Evolutionary conservation across 1,140 invertebrate genomes (phyloP).

Genomic region (Formica selysi): DNA sequence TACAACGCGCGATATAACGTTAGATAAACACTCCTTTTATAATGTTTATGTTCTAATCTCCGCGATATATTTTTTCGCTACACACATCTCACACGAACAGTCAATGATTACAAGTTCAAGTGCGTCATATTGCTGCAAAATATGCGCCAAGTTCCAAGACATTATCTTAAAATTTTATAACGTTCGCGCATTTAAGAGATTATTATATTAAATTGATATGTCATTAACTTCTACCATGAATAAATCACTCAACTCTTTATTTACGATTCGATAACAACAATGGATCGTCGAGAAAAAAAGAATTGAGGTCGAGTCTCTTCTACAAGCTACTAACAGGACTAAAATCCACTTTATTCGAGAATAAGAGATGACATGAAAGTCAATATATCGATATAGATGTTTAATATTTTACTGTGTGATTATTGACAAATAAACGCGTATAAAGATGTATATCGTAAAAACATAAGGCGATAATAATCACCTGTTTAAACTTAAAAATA

Average conservation of each 20-base stretch:
- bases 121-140: not conserved
- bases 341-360: not conserved
- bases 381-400: not conserved
- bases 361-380: not conserved
- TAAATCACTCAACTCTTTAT: constrained; percentile 4
- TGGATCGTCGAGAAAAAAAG: not conserved
- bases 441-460: no score
- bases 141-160: not conserved
- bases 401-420: not conserved
- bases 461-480: not conserved
- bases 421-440: not conserved
- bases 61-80: not conserved
- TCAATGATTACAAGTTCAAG: not conserved
- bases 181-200: not conserved
- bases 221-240: not conserved
- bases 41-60: constrained; percentile 21
- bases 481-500: not conserved
- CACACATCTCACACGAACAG: not conserved
- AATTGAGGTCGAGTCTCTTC: not conserved
- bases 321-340: not conserved
- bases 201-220: not conserved
- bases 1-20: not conserved
- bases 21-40: not conserved
- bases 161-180: not conserved
- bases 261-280: not conserved